Base-by-base conservation (phyloP, 2,113 vertebrate genomes). In the Perca flavescens region DNA sequence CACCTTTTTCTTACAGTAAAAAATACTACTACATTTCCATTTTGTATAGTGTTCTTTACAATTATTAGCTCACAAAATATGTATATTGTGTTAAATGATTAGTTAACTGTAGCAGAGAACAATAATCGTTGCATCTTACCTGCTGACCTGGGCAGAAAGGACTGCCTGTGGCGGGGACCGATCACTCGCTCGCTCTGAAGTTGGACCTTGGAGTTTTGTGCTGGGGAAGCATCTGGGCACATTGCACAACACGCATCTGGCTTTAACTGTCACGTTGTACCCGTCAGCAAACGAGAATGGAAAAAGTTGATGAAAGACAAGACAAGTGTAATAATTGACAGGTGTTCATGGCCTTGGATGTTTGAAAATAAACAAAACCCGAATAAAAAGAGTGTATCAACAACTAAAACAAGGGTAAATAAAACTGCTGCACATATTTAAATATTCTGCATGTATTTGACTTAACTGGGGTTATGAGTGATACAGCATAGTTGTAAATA, bases 271-370 rank as follows among this genome's bases (percentile, higher is more conserved):
- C 87, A 94, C 85, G 81, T 91, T 85, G 82, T 65, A 34, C 68
- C 19, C 13, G 79, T 89, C 84, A 88, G 88, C 81, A 68, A 66
- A 82, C 9, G 6, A 21, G 21, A 62, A 28, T 22, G 64, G 19
- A 53, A 61, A 85, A 71, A 46, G 58, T 21, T 63, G 73, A 50
- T 9, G 65, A 58, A 43, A 77, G 63, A 69, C 36, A 4, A 31
- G 43, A 66, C 7, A 7, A 57, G 70, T 88, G 89, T 95, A 95
- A 96, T 96, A 60, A 95, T 95, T 95, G 89, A 95, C 85, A 91
- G 80, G 25, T 25, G 25, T 25, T 25, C 25, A 70, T 7, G 1
- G 1, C 54, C 28, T 14, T 19, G 21, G 21, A 2, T 11, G 10
- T 63, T 64, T 36, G 46, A 70, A 79, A 78, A 56, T n/a, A 63